A percentile compares a stretch with the other conserved stretches of the same genome.
Evolutionary conservation across 2,113 vertebrate species (phyloP).

Genomic region (Tragelaphus imberbis): DNA sequence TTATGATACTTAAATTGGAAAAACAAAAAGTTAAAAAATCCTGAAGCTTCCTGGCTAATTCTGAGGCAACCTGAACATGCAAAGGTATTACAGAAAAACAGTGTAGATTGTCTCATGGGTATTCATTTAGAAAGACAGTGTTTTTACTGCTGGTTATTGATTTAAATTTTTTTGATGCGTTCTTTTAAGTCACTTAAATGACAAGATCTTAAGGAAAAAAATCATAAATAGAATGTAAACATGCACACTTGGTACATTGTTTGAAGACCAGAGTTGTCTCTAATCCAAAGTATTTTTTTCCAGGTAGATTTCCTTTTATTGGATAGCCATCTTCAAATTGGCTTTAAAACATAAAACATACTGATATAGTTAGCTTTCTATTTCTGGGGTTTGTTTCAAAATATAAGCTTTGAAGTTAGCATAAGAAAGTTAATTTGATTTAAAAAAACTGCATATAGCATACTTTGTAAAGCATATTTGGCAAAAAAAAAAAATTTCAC

Average conservation of each 20-base stretch:
- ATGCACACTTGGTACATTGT: neutral
- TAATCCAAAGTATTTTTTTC: neutral
- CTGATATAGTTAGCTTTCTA: neutral
- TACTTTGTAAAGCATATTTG: neutral
- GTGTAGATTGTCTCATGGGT: neutral
- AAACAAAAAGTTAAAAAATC: neutral
- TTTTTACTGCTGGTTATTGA: neutral
- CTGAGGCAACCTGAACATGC: neutral
- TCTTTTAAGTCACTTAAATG: neutral
- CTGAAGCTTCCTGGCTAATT: neutral
- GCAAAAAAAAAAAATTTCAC: neutral
- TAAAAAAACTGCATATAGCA: neutral
- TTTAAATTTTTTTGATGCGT: neutral
- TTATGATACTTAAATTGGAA: neutral
- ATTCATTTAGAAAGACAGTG: neutral
- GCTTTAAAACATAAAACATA: neutral
- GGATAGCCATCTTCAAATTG: slow-evolving; percentile 25
- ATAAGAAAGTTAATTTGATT: neutral
- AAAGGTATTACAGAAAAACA: neutral
- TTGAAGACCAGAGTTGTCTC: neutral
- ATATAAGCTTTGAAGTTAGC: slow-evolving; percentile 22
- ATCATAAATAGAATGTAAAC: neutral
- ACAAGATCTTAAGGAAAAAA: neutral
- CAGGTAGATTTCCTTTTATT: neutral
- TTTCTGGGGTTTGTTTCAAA: neutral